These are phyloP conservation scores for Cinclus cinclus DNA, from an alignment of 2,113 vertebrate species.

Conservation along the genomic window DNA sequence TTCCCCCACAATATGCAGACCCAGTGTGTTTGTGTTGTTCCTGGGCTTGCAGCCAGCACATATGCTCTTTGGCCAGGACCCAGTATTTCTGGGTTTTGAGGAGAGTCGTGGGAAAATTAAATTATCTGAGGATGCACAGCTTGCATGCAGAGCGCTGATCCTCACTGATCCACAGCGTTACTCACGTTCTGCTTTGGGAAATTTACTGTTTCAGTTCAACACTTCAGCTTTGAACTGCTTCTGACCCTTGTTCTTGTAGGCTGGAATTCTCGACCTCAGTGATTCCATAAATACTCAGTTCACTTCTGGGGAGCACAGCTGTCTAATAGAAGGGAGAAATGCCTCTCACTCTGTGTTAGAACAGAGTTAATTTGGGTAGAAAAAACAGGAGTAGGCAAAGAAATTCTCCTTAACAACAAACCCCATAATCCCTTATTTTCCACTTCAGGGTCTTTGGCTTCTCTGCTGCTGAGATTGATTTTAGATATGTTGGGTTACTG, in stretches of 20 bases:
- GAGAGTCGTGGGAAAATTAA: conserved; percentile 24
- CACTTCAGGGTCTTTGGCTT: background rate
- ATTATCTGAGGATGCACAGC: conserved; percentile 27
- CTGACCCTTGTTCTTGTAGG: background rate
- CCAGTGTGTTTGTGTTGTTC: background rate
- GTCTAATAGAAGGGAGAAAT: background rate
- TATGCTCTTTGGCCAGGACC: background rate
- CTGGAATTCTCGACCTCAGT: background rate
- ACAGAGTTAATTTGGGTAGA: background rate
- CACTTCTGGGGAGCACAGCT: background rate
- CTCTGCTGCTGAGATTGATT: background rate
- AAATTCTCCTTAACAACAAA: background rate
- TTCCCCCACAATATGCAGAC: background rate
- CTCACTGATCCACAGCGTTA: background rate
- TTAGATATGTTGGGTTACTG: background rate
- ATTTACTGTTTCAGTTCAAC: background rate
- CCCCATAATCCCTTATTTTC: background rate
- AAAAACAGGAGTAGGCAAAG: background rate
- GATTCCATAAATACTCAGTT: background rate
- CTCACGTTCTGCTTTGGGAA: background rate
- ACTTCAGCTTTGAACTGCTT: conserved; percentile 27
- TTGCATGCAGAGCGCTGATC: background rate
- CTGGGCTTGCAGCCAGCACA: conserved; percentile 31
- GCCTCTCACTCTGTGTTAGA: background rate
- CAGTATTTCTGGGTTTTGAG: conserved; percentile 3